Conservation (phyloP, 2,888 invertebrate genomes). For the Xanthia togata region DNA sequence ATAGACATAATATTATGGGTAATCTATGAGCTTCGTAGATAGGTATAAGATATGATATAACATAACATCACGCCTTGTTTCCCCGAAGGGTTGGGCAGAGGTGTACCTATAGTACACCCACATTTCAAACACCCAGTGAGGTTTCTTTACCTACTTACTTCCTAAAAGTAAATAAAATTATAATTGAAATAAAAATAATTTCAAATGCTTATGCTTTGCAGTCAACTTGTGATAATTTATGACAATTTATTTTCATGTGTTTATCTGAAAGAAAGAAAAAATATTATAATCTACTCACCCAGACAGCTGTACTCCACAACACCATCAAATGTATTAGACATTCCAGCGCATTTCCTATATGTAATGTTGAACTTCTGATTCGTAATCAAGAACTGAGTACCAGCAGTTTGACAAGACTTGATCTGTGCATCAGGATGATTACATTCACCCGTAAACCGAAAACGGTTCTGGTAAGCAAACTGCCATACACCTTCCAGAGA, state of each 20-base stretch:
- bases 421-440: constrained; percentile 96
- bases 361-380: constrained; percentile 99
- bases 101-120: too few species aligned
- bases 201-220: not conserved
- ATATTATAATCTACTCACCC: constrained; percentile 81
- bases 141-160: not conserved
- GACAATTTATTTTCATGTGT: not conserved
- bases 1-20: too few species aligned
- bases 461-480: constrained; percentile 97
- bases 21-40: too few species aligned
- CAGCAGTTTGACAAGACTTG: constrained; percentile 98
- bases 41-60: too few species aligned
- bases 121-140: not conserved
- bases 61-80: too few species aligned
- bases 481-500: constrained; percentile 99
- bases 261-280: not conserved
- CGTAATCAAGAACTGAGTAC: constrained; percentile 98
- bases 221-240: not conserved
- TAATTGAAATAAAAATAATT: not conserved
- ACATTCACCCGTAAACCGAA: constrained; percentile 97
- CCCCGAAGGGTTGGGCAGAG: too few species aligned
- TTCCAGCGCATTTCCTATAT: constrained; percentile 96
- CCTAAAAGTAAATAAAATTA: not conserved
- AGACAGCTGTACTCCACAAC: constrained; percentile 97
- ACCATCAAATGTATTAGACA: constrained; percentile 97